Evolutionary conservation across 2,797 vertebrate genomes (phyloP).

Genomic region (Harpagifer antarcticus): DNA sequence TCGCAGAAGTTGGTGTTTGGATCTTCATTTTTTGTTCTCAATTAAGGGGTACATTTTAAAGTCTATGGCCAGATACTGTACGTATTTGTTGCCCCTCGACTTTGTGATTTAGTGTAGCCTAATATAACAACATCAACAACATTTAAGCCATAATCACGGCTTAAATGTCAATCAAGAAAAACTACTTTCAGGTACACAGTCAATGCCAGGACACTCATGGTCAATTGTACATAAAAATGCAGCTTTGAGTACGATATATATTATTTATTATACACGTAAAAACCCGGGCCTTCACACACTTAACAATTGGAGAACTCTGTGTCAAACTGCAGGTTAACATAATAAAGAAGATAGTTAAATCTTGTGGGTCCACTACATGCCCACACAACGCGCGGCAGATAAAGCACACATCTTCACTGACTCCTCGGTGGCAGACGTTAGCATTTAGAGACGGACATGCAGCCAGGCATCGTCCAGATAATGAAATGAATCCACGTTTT

Average conservation of each 20-base stretch:
- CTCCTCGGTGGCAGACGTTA: conserved; percentile 57
- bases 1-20: no score
- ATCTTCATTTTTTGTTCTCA: no score
- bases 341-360: neutral
- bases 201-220: neutral
- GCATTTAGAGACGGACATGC: conserved; percentile 46
- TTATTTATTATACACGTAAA: neutral
- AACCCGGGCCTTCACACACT: neutral
- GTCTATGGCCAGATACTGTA: neutral
- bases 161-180: neutral
- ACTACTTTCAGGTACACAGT: neutral
- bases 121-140: neutral
- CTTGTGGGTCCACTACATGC: neutral
- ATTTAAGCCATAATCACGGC: neutral
- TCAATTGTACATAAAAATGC: no score
- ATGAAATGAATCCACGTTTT: conserved; percentile 75
- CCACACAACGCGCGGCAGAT: neutral
- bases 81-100: neutral
- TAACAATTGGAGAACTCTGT: neutral
- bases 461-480: conserved; percentile 59
- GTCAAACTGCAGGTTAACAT: neutral
- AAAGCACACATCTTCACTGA: conserved; percentile 20
- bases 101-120: neutral
- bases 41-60: neutral
- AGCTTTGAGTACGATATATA: no score